phyloP scores from a whole-genome alignment of 2,113 vertebrate genomes.

The Harpagus bidentatus region DNA sequence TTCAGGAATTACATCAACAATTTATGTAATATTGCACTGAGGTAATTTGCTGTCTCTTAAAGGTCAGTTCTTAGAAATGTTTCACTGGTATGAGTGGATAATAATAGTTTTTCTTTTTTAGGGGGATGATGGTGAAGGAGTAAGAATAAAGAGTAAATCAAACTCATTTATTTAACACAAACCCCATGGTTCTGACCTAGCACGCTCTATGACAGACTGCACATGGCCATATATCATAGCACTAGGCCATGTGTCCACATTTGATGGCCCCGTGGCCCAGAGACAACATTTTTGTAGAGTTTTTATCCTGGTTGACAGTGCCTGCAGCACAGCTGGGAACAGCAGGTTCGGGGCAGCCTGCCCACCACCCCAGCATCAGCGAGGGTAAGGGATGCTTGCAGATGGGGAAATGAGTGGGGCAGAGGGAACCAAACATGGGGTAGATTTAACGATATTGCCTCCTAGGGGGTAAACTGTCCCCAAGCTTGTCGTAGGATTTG shows the following conservation, averaged over 20 bases:
- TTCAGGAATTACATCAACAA: not conserved
- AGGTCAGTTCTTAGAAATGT: not conserved
- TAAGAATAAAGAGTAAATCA: not conserved
- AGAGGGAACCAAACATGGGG: not conserved
- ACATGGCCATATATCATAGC: rapidly evolving
- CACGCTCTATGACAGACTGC: not conserved
- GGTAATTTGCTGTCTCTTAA: not conserved
- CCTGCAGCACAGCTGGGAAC: not conserved
- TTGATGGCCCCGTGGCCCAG: not conserved
- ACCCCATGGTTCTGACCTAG: not conserved
- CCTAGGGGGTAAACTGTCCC: not conserved
- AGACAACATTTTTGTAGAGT: not conserved
- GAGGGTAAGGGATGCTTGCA: not conserved
- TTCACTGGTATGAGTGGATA: not conserved
- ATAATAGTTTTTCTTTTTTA: not conserved
- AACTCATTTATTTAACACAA: not conserved
- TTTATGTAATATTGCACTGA: not conserved
- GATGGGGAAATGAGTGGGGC: not conserved
- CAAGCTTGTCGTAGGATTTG: not conserved
- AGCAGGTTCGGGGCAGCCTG: not conserved
- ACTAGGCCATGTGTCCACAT: not conserved
- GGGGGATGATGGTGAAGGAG: rapidly evolving
- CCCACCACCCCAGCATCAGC: rapidly evolving
- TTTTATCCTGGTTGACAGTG: not conserved
- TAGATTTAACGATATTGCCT: not conserved